These are phyloP conservation scores for Macrosoma leucophasiata DNA, from an alignment of 2,888 invertebrate genomes.

Conservation along the genomic window DNA sequence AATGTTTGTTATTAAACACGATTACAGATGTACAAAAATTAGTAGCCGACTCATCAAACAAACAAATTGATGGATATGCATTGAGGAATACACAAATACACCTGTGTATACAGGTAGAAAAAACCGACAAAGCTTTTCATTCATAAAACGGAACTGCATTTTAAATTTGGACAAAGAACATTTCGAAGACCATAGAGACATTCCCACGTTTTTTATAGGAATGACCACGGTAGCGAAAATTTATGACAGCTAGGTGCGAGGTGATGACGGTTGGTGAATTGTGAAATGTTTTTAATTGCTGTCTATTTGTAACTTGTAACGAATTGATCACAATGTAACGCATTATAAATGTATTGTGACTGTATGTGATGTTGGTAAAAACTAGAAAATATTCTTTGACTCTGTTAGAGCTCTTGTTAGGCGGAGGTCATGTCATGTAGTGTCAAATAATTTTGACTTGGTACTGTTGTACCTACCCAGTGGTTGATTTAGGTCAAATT, in stretches of 20 bases:
- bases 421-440: too few relatives aligned
- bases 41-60: constrained; percentile 1
- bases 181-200: constrained; percentile 40
- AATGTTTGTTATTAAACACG: not conserved
- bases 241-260: constrained; percentile 45
- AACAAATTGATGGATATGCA: constrained; percentile 17
- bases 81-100: constrained; percentile 44
- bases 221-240: constrained; percentile 47
- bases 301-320: constrained; percentile 50
- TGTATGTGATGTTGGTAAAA: too few relatives aligned
- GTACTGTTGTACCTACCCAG: too few relatives aligned
- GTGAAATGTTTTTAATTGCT: constrained; percentile 72
- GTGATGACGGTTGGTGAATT: constrained; percentile 31
- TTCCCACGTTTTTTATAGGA: constrained; percentile 58
- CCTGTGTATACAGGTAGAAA: constrained; percentile 57
- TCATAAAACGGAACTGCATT: constrained; percentile 61
- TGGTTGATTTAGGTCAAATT: too few relatives aligned
- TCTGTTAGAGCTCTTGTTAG: too few relatives aligned
- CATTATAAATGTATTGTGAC: too few relatives aligned
- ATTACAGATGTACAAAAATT: not conserved
- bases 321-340: too few relatives aligned
- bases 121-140: constrained; percentile 39
- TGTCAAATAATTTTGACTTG: too few relatives aligned
- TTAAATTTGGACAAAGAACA: constrained; percentile 41
- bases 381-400: too few relatives aligned